Conservation (phyloP, 1,140 invertebrate species). For the Saccostrea cuccullata region DNA sequence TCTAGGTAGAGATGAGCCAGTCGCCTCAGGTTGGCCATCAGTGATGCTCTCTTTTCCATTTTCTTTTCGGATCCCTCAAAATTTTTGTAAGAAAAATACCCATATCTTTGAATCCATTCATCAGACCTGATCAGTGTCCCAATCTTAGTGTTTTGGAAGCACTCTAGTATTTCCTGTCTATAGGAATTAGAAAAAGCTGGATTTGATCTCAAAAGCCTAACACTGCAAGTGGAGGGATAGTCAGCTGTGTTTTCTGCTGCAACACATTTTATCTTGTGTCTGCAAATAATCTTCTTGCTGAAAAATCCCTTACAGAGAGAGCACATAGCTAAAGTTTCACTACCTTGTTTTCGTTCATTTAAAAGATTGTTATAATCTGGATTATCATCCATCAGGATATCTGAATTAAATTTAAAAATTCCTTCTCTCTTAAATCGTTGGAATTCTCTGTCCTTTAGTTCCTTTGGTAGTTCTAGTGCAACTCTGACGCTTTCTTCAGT, state of each 20-base stretch:
- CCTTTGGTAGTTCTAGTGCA: slow-evolving; percentile 24
- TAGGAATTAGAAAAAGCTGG: background rate
- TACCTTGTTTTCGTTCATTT: slow-evolving; percentile 32
- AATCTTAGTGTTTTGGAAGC: slow-evolving; percentile 29
- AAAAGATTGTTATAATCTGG: background rate
- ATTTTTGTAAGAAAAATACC: slow-evolving; percentile 6
- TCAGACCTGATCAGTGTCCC: background rate
- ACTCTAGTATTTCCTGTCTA: slow-evolving; percentile 1
- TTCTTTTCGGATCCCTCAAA: slow-evolving; percentile 36
- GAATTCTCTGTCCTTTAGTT: slow-evolving; percentile 34
- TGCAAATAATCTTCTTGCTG: background rate
- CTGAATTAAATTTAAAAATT: slow-evolving; percentile 38
- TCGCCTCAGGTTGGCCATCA: slow-evolving; percentile 38
- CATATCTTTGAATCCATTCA: slow-evolving; percentile 36
- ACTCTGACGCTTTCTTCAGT: no score
- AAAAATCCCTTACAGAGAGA: slow-evolving; percentile 46
- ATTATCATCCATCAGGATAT: background rate
- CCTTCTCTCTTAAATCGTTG: slow-evolving; percentile 34
- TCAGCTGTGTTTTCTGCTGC: no score
- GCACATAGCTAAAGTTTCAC: background rate
- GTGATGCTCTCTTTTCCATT: background rate
- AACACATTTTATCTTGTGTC: slow-evolving; percentile 33
- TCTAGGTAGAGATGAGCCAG: background rate
- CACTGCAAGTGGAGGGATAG: background rate
- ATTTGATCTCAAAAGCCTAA: background rate